These are phyloP conservation scores for Anableps anableps DNA, from an alignment of 2,797 vertebrate species.

Conservation along the genomic window DNA sequence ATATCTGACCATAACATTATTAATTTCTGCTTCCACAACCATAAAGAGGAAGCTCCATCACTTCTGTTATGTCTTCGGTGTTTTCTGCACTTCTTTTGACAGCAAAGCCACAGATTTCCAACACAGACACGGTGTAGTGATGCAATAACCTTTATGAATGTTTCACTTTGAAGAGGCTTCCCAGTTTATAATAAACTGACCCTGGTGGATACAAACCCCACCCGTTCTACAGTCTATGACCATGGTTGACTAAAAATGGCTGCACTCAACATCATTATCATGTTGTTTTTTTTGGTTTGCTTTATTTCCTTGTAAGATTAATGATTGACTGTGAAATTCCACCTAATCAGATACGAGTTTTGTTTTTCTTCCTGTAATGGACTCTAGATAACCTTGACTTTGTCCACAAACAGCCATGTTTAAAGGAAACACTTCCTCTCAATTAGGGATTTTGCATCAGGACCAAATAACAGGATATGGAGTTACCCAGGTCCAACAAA, in stretches of 20 bases:
- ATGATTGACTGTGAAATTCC: not conserved
- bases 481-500: not conserved
- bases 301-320: no score
- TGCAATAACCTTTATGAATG: not conserved
- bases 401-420: not conserved
- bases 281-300: not conserved
- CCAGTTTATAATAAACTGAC: slow-evolving; percentile 2
- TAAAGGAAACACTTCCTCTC: not conserved
- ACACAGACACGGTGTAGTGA: not conserved
- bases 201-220: not conserved
- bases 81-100: rapidly evolving
- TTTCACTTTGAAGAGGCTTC: not conserved
- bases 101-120: not conserved
- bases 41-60: not conserved
- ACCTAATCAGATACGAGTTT: not conserved
- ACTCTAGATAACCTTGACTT: not conserved
- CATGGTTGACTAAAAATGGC: not conserved
- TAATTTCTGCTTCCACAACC: not conserved
- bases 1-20: not conserved
- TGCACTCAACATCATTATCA: not conserved
- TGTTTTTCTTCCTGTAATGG: not conserved
- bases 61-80: slow-evolving; percentile 9
- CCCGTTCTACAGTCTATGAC: not conserved
- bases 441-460: not conserved
- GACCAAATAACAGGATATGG: not conserved